Evolutionary conservation across 2,113 vertebrate genomes (phyloP), one percentile per base, ranked within the genome.

Genomic region (Eurystomus gularis): DNA sequence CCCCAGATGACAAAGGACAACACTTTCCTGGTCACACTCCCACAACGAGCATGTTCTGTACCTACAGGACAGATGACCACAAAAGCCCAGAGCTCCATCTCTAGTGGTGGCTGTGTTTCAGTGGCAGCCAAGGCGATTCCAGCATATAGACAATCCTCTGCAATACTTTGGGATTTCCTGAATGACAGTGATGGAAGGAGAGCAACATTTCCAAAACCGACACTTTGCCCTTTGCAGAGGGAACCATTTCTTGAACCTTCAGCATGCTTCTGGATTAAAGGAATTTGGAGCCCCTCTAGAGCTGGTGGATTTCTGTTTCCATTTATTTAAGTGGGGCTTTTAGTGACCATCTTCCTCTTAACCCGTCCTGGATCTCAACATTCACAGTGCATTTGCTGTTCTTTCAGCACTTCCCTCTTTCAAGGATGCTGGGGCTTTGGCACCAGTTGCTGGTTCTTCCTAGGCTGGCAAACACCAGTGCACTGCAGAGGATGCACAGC

Each of bases 1-100:
- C 11, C 31, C 55, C 54, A 66, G 68, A 13, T 1, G 31, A 18
- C 4, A 3, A 46, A 37, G 51, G 61, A 35, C 0, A 0, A 35
- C 0, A 0, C 37, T 35, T 46, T 42, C 29, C 44, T 61, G 17
- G 48, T 72, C 40, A 7, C 57, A 29, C 19, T 33, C 26, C 23
- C 42, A 46, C n/a, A 35, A 17, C 17, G 24, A 84, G 26, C 61
- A 6, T 11, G 46, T 48, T 66, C 40, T 54, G 29, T 46, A 13
- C 11, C 70, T 26, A 23, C 29, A 48, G 40, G n/a, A 42, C 23
- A 55, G 44, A 39, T 6, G 42, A 46, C 9, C 35, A 20, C 44
- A 17, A 26, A 73, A 51, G 7, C 51, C 39, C 82, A 44, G 54
- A 88, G 80, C 89, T 80, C 54, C 3, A 1, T 46, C 40, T 49